These are phyloP conservation scores for Perizoma flavofasciatum DNA, from an alignment of 2,888 invertebrate genomes.

Conservation along the genomic window DNA sequence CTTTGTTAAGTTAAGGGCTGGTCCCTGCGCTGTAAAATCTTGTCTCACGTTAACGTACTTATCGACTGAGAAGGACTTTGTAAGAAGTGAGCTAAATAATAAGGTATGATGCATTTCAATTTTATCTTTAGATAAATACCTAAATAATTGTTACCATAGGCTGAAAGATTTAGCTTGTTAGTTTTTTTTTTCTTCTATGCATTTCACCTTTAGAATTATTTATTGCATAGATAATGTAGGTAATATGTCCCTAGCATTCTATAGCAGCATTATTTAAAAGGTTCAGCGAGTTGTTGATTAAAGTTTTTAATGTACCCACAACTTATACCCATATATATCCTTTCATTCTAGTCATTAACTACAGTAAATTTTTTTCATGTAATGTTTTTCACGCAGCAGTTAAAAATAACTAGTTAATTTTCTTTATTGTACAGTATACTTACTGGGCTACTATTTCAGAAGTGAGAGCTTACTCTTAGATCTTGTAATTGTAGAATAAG, in stretches of 20 bases:
- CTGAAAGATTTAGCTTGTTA: conserved; percentile 54
- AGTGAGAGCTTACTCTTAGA: conserved; percentile 38
- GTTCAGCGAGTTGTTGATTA: neutral
- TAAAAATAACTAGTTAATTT: conserved; percentile 3
- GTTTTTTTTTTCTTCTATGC: conserved; percentile 43
- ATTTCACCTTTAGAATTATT: conserved; percentile 10
- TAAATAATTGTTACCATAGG: conserved; percentile 64
- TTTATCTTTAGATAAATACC: conserved; percentile 56
- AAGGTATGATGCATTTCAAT: conserved; percentile 75
- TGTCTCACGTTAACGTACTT: conserved; percentile 40
- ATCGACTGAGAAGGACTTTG: conserved; percentile 41
- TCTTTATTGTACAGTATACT: conserved; percentile 19
- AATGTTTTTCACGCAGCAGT: conserved; percentile 5
- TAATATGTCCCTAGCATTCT: conserved; percentile 6
- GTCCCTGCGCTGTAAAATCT: conserved; percentile 57
- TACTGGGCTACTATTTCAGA: conserved; percentile 16
- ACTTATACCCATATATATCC: neutral
- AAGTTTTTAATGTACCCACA: conserved; percentile 1
- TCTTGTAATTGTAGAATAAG: conserved; percentile 52
- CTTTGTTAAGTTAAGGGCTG: conserved; percentile 74
- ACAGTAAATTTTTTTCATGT: conserved; percentile 12
- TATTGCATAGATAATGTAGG: neutral
- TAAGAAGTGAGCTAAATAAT: conserved; percentile 42
- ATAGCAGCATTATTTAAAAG: conserved; percentile 1
- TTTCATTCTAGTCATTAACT: conserved; percentile 37